Conservation (phyloP, 1,140 invertebrate species). For the Drepana arcuata region DNA sequence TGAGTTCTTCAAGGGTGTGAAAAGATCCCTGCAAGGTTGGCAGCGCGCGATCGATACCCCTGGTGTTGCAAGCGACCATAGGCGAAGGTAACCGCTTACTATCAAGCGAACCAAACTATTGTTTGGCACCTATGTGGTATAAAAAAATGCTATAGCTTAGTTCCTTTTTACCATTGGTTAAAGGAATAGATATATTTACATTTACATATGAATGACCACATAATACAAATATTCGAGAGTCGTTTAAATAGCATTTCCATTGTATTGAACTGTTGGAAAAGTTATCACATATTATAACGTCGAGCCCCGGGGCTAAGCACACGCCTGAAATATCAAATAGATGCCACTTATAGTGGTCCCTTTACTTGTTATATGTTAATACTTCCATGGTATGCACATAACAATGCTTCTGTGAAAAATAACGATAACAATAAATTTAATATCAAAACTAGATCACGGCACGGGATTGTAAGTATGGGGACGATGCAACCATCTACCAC, state of each 20-base stretch:
- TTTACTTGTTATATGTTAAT: neutral
- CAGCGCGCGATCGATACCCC: neutral
- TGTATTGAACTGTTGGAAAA: constrained; percentile 8
- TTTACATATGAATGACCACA: neutral
- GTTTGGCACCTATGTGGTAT: too few relatives aligned
- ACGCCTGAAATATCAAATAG: constrained; percentile 13
- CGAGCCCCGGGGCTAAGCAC: constrained; percentile 1
- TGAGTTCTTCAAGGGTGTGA: too few relatives aligned
- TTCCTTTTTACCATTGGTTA: neutral
- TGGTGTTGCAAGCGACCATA: neutral
- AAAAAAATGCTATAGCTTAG: neutral
- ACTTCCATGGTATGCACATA: neutral
- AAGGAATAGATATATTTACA: neutral
- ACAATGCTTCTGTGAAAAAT: neutral
- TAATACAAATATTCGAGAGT: neutral
- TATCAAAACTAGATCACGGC: neutral
- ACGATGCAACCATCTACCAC: too few relatives aligned
- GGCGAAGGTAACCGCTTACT: too few relatives aligned
- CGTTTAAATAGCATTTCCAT: constrained; percentile 15
- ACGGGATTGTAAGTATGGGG: neutral
- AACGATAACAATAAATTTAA: neutral
- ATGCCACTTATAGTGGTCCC: neutral
- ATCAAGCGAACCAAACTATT: neutral
- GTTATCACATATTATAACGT: constrained; percentile 16
- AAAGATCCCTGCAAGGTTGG: neutral